Conservation (phyloP, 2,888 invertebrate species). For the Hypsopygia costalis region DNA sequence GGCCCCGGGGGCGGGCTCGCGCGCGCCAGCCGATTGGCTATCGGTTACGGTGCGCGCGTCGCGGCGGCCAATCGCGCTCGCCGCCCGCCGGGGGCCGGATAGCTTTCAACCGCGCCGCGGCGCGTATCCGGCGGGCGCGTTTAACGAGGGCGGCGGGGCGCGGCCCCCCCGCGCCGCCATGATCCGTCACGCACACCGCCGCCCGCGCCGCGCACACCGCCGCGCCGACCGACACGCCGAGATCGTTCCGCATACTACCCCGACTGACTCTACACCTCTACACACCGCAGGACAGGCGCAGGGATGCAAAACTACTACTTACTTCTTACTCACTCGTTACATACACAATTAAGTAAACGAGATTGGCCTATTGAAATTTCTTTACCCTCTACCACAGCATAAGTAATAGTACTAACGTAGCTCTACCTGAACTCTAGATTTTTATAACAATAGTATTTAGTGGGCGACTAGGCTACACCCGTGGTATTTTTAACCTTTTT, state of each 20-base stretch:
- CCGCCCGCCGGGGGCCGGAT: constrained; percentile 67
- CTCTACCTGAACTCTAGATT: too few species aligned
- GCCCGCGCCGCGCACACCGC: constrained; percentile 26
- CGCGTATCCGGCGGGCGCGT: constrained; percentile 72
- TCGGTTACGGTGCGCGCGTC: constrained; percentile 60
- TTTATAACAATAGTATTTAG: too few species aligned
- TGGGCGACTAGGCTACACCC: too few species aligned
- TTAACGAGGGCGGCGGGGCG: constrained; percentile 72
- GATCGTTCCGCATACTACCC: constrained; percentile 13
- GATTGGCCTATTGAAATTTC: too few species aligned
- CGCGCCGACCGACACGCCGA: constrained; percentile 22
- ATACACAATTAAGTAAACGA: too few species aligned
- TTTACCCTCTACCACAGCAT: too few species aligned
- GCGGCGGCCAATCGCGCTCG: constrained; percentile 66
- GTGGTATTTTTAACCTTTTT: too few species aligned
- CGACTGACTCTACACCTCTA: not conserved
- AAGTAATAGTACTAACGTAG: too few species aligned
- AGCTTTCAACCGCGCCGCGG: constrained; percentile 67
- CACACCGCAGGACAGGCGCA: too few species aligned
- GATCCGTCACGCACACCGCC: constrained; percentile 74
- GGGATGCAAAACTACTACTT: too few species aligned
- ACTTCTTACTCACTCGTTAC: too few species aligned
- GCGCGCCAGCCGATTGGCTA: constrained; percentile 63
- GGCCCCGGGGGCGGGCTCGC: constrained; percentile 43
- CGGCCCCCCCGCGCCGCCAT: constrained; percentile 74